Evolutionary conservation across 2,888 invertebrate species (phyloP), one percentile per base, ranked within the genome.

Genomic region (Rotaria socialis): DNA sequence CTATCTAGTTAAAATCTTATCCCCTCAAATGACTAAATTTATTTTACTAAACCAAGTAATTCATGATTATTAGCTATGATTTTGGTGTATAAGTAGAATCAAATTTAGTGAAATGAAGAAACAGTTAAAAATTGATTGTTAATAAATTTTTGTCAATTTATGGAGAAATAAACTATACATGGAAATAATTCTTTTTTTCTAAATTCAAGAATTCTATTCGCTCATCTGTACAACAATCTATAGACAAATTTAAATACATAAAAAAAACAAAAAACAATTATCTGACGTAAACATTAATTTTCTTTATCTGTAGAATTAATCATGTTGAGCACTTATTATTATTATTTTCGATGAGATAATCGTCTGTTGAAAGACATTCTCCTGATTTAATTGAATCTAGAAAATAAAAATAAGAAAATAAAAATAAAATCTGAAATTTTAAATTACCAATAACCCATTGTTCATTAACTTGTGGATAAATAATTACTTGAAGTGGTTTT

Each of bases 391-490:
- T 27, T 41, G 67, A 67, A 67, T 67, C 67, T 67, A 67, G n/a
- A 67, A 67, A 2, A 27, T 0, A 14, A 16, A 67, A 0, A 67
- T 1, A 41, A 35, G 7, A 27, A 16, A 67, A 0, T 35, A 5
- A 67, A 10, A 11, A 0, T 5, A 10, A 60, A 8, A n/a, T 2
- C 6, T 43, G 43, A 10, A 24, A 24, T 58, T 58, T 58, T 4
- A 5, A 22, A 10, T 47, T 80, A 80, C 80, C 80, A n/a, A 80
- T 47, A 11, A 80, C 80, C 80, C 80, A 80, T 80, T 80, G 24
- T 80, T 80, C 80, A 43, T 41, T 80, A 8, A 80, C 80, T 47
- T 80, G 43, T n/a, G 80, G 80, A n/a, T 80, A 80, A 47, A 47
- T 43, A 3, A 80, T 80, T n/a, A 80, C 4, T 47, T 41, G 43